Evolutionary conservation across 53 echinoderm and acorn worm genomes (phyloP).

Genomic region (Crossaster papposus): DNA sequence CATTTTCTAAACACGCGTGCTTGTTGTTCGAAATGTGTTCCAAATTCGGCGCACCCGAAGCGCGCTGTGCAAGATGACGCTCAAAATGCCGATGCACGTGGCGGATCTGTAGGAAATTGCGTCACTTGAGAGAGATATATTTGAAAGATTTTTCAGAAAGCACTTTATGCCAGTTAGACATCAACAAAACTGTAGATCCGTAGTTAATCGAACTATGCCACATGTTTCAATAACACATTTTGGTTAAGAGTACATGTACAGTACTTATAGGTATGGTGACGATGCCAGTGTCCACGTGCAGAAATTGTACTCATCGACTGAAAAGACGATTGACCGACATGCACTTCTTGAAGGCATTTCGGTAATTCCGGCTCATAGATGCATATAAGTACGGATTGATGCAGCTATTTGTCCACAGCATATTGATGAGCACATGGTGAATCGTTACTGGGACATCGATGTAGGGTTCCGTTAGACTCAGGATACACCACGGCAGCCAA

Average conservation of each 20-base stretch:
- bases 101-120: too few species aligned
- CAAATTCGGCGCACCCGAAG: too few species aligned
- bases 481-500: slow-evolving; percentile 19
- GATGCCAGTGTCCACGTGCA: background rate
- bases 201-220: too few species aligned
- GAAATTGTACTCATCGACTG: background rate
- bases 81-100: too few species aligned
- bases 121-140: too few species aligned
- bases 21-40: too few species aligned
- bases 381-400: slow-evolving; percentile 15
- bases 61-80: too few species aligned
- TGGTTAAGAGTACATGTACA: background rate
- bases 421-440: background rate
- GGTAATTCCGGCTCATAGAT: background rate
- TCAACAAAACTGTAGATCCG: too few species aligned
- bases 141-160: too few species aligned
- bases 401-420: slow-evolving; percentile 20
- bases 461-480: background rate
- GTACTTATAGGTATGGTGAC: background rate
- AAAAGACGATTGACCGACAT: background rate
- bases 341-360: background rate
- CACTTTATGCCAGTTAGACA: too few species aligned
- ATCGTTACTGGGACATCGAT: background rate
- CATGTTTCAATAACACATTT: too few species aligned
- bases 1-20: too few species aligned